Conservation (phyloP, 2,113 vertebrate species). For the Malurus cyaneus region DNA sequence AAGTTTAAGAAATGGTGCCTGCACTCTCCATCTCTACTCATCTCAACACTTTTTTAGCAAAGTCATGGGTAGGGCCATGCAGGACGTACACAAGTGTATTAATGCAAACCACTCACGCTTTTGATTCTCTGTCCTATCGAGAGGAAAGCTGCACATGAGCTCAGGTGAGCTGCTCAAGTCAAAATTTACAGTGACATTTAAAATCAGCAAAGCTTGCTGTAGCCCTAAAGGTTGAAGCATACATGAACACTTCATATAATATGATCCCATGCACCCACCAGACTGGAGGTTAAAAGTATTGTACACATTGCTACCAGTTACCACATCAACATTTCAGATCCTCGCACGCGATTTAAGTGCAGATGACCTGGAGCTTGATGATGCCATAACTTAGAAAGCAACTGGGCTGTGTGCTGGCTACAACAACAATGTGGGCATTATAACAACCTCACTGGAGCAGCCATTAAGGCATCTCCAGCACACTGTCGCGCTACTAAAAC, state of each 20-base stretch:
- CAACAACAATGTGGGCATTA: conserved; percentile 61
- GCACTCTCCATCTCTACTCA: background rate
- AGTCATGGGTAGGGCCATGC: background rate
- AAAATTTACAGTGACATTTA: conserved; percentile 41
- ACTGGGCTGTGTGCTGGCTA: background rate
- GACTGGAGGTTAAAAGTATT: conserved; percentile 58
- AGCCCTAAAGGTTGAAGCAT: background rate
- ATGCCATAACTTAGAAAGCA: conserved; percentile 63
- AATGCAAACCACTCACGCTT: background rate
- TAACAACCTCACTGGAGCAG: conserved; percentile 9
- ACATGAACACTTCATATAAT: conserved; percentile 41
- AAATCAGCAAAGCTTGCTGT: conserved; percentile 24
- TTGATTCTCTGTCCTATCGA: background rate
- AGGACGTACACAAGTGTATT: background rate
- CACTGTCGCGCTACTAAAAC: conserved; percentile 45
- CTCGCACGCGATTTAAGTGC: conserved; percentile 44
- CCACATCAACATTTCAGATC: conserved; percentile 55
- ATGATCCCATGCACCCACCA: conserved; percentile 27
- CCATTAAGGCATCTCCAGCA: conserved; percentile 63
- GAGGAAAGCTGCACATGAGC: background rate
- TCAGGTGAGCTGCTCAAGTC: background rate
- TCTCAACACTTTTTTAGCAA: background rate
- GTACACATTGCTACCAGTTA: conserved; percentile 63
- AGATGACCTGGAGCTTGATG: conserved; percentile 27
- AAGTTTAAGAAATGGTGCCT: background rate